Percentiles rank a stretch among this genome's conserved stretches.
phyloP scores from a whole-genome alignment of 2,797 vertebrate species.

The Cossypha polioptera region DNA sequence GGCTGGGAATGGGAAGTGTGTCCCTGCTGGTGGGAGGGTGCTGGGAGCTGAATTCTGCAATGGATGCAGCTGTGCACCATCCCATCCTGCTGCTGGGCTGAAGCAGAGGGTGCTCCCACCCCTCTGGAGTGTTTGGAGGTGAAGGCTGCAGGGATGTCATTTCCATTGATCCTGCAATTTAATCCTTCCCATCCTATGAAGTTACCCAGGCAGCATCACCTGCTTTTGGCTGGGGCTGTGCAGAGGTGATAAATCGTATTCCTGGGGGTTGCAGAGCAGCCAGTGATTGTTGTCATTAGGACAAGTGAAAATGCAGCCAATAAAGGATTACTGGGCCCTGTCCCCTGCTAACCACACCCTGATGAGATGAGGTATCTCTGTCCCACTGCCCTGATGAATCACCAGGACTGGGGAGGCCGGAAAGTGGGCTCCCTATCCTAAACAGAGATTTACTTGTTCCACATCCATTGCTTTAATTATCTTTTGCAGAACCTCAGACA shows the following conservation, averaged over 20 bases:
- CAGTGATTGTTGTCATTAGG: neutral
- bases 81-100: neutral
- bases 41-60: neutral
- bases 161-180: neutral
- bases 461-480: neutral
- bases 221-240: neutral
- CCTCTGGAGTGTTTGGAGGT: neutral
- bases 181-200: neutral
- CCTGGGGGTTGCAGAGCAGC: neutral
- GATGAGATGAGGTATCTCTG: neutral
- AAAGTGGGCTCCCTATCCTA: neutral
- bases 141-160: neutral
- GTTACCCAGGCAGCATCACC: neutral
- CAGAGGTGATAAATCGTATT: rapidly evolving
- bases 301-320: neutral
- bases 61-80: rapidly evolving
- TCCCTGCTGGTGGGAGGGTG: neutral
- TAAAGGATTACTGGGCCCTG: neutral
- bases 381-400: neutral
- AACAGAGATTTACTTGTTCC: neutral
- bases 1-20: neutral
- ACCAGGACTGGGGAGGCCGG: neutral
- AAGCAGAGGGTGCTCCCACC: neutral
- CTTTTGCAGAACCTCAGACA: rapidly evolving
- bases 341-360: neutral